Evolutionary conservation across 2,797 vertebrate species (phyloP).

Genomic region (Apogon talboti): DNA sequence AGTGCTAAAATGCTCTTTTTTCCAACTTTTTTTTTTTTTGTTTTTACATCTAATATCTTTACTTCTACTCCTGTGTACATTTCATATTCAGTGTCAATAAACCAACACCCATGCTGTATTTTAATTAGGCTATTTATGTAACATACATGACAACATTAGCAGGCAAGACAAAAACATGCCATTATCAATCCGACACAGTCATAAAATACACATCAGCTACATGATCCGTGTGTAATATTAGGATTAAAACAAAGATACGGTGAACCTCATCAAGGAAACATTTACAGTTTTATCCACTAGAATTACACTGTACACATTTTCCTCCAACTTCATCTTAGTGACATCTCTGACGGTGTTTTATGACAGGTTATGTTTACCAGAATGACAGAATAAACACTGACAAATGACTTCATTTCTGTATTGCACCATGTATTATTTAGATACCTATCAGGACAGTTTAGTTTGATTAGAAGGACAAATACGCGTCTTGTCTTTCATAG

Average conservation of each 20-base stretch:
- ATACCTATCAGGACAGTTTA: neutral
- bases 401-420: neutral
- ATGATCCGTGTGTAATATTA: conserved; percentile 2
- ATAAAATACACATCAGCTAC: conserved; percentile 10
- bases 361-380: too few relatives aligned
- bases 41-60: neutral
- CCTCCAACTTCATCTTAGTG: neutral
- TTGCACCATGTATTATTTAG: neutral
- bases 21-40: too few relatives aligned
- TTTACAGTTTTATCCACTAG: neutral
- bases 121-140: conserved; percentile 47
- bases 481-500: neutral
- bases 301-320: neutral
- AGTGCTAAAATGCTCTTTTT: too few relatives aligned
- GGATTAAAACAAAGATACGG: neutral
- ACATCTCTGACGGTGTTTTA: neutral
- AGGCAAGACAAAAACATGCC: neutral
- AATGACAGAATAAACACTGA: neutral
- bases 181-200: neutral
- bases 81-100: conserved; percentile 16
- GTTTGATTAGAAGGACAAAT: neutral
- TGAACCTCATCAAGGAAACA: conserved; percentile 5
- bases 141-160: conserved; percentile 27
- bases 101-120: neutral
- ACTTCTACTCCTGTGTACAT: neutral